Evolutionary conservation across 1,140 invertebrate genomes (phyloP).

Genomic region (Neodiprion pinetum): DNA sequence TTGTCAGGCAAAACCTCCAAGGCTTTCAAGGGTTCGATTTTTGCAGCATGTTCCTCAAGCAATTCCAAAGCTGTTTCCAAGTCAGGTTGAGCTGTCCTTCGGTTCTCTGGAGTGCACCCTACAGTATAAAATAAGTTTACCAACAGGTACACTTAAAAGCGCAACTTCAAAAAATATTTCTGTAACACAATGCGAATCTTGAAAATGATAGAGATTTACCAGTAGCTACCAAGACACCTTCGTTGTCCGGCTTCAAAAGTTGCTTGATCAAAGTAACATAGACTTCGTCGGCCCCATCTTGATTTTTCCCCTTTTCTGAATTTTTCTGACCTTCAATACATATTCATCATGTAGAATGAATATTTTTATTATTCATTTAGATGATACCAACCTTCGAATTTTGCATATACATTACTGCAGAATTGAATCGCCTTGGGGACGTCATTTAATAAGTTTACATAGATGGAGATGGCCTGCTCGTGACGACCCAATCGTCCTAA

Average conservation of each 20-base stretch:
- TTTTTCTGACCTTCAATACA: conserved; percentile 38
- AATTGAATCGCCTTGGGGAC: conserved; percentile 83
- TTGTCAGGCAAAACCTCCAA: conserved; percentile 78
- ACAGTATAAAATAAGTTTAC: conserved; percentile 66
- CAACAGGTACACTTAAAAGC: conserved; percentile 66
- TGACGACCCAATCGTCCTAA: conserved; percentile 86
- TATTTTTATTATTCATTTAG: conserved; percentile 9
- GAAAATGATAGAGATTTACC: conserved; percentile 35
- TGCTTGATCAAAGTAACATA: conserved; percentile 72
- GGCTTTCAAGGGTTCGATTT: conserved; percentile 81
- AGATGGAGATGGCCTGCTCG: conserved; percentile 92
- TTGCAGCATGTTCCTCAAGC: conserved; percentile 81
- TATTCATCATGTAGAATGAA: conserved; percentile 11
- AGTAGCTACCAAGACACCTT: conserved; percentile 52
- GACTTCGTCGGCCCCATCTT: conserved; percentile 66
- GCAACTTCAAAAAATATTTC: conserved; percentile 2
- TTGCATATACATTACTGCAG: conserved; percentile 74
- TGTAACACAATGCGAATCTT: conserved; percentile 3
- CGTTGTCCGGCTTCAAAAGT: conserved; percentile 67
- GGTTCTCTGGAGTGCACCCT: conserved; percentile 54
- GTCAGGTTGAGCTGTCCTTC: conserved; percentile 70
- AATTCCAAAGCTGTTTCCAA: conserved; percentile 79
- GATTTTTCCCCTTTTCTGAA: conserved; percentile 47
- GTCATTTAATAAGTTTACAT: conserved; percentile 84
- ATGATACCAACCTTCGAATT: conserved; percentile 47